Evolutionary conservation across 1,140 invertebrate species (phyloP), one percentile per base, ranked within the genome.

Genomic region (Drosophila rhopaloa): DNA sequence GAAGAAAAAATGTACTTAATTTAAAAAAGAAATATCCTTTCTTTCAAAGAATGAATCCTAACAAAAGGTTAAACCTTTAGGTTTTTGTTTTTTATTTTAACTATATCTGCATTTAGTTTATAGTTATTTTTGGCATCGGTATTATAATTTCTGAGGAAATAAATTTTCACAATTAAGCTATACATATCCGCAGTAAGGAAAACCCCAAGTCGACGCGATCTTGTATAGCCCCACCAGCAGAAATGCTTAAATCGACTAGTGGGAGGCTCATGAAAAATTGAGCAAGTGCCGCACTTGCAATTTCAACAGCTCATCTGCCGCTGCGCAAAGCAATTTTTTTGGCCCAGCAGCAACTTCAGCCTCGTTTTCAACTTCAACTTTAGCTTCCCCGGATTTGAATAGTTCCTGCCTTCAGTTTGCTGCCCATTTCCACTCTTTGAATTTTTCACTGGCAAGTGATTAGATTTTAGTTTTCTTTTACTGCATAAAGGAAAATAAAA

Each of bases 221-320:
- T n/a, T 0, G 2, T 10, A 5, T 13, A 14, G 32, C 46, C 16
- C 24, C 37, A 44, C 27, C 50, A 57, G 43, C 57, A 10, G 35
- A 44, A 63, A 48, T 66, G 46, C 50, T 37, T 16, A 19, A 51
- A 37, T 37, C 38, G 9, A 51, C 61, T 82, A 76, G 83, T 89
- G 83, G 83, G 84, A 89, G 83, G 84, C 61, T 89, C 83, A 88
- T 88, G 84, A 88, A 88, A 88, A 89, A 88, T 88, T 88, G 84
- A 88, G 84, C 84, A 89, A 89, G 83, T 88, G 79, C 83, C 84
- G 83, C 84, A 88, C 83, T 88, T 88, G 84, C 80, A 88, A 88
- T 88, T 88, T 84, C 84, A 88, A 78, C 84, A 89, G 84, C 73
- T 89, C 76, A 86, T 88, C 83, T 82, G 79, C 79, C 82, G 82